Base-by-base conservation (phyloP, 2,797 vertebrate genomes). In the Parambassis ranga region DNA sequence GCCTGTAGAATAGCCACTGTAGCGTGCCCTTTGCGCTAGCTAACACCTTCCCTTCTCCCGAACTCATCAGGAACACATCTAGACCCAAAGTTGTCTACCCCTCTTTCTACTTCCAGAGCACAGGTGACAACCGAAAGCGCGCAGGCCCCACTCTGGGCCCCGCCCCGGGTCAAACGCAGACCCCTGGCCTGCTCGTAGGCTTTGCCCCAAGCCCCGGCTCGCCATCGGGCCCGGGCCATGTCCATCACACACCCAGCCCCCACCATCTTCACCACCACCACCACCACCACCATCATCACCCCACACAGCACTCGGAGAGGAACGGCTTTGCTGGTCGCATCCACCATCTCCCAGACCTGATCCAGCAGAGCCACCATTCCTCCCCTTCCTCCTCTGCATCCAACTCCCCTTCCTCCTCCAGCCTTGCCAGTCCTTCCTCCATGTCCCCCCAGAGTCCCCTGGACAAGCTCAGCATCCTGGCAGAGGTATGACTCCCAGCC, bases 301-400 rank as follows among this genome's bases (percentile, higher is more conserved):
- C 77, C 81, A 71, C 74, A 49, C 94, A 93, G 92, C 94, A 94
- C 92, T 87, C 90, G 89, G 96, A 98, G 91, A 94, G 95, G 92
- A 98, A 97, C 90, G 95, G 96, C 94, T 96, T 96, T 93, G 93
- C 94, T 65, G 94, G 96, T 84, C 95, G 94, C 91, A 95, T 98
- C 94, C 96, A 97, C 93, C 96, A 95, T 92, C 97, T 99, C 92
- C 97, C 97, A 84, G 96, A 99, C 93, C 94, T 98, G 93, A 96
- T 99, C 94, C 96, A 97, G 95, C 97, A 98, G 95, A 98, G 96
- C 94, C 95, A 96, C 90, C 97, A 95, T 94, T 96, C 96, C 91
- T 94, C 95, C 91, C 94, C 95, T 87, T 94, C 95, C 87, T 95
- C 95, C 83, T 94, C 95, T 75, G 93, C 95, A 92, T 94, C 96